These are phyloP conservation scores for Pelobates cultripes DNA, from an alignment of 2,797 vertebrate species.

Conservation along the genomic window DNA sequence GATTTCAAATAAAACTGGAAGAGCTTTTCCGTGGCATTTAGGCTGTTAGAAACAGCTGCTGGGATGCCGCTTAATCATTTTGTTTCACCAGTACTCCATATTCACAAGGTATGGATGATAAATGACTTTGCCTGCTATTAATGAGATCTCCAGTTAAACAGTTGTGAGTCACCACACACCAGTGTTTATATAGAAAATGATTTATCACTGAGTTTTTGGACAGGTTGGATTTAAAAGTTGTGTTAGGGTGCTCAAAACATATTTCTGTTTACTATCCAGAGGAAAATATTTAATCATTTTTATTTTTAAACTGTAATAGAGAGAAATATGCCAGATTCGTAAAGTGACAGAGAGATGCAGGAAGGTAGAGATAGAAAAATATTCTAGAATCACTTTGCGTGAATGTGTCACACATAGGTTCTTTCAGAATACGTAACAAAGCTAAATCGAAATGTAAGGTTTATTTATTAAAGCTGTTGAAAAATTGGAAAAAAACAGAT, in stretches of 20 bases:
- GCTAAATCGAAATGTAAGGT: no score
- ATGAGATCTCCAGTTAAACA: constrained; percentile 58
- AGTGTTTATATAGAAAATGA: constrained; percentile 59
- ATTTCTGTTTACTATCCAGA: constrained; percentile 27
- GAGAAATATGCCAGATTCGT: constrained; percentile 8
- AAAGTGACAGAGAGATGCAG: background rate
- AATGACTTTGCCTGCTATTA: constrained; percentile 60
- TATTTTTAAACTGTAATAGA: background rate
- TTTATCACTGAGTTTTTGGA: constrained; percentile 59
- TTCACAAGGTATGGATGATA: constrained; percentile 60
- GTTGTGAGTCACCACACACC: constrained; percentile 58
- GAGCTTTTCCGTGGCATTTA: constrained; percentile 41
- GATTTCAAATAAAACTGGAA: constrained; percentile 60
- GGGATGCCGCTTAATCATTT: constrained; percentile 57
- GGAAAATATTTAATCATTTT: background rate
- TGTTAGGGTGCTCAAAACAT: constrained; percentile 57
- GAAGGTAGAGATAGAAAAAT: background rate
- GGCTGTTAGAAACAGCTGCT: constrained; percentile 64
- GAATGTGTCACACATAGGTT: no score
- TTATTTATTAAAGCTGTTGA: no score
- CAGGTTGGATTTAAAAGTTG: constrained; percentile 60
- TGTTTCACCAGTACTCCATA: constrained; percentile 53
- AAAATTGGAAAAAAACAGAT: no score
- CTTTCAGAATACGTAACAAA: no score
- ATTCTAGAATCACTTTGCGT: no score